These are phyloP conservation scores for Pomacea canaliculata DNA, from an alignment of 2,888 invertebrate genomes.

Conservation along the genomic window DNA sequence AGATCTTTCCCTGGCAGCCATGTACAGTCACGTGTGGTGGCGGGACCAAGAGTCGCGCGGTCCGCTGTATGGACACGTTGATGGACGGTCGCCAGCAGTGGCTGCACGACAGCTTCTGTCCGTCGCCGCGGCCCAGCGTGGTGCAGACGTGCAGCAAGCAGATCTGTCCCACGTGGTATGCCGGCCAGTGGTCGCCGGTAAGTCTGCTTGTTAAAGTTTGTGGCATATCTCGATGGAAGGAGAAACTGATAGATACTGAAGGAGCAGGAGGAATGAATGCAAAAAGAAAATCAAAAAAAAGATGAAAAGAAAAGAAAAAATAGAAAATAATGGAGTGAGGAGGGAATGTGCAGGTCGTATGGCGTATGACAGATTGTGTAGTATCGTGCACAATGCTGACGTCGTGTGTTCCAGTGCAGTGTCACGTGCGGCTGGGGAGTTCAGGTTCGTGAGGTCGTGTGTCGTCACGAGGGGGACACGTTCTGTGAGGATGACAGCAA, in stretches of 20 bases:
- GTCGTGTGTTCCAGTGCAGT: conserved; percentile 39
- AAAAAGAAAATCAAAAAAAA: too few relatives aligned
- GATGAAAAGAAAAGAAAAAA: too few relatives aligned
- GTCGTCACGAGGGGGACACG: conserved; percentile 54
- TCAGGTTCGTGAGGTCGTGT: conserved; percentile 47
- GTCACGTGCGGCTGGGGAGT: conserved; percentile 55
- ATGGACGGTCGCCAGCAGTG: conserved; percentile 82
- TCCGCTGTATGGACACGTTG: conserved; percentile 90
- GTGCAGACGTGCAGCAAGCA: conserved; percentile 87
- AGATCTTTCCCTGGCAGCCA: conserved; percentile 89
- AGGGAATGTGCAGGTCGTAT: too few relatives aligned
- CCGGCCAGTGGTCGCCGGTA: conserved; percentile 66
- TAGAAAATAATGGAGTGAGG: too few relatives aligned
- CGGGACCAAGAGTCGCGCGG: conserved; percentile 83
- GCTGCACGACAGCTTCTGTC: conserved; percentile 81
- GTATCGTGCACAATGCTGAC: not conserved
- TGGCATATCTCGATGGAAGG: not conserved
- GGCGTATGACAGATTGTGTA: too few relatives aligned
- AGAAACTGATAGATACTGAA: too few relatives aligned
- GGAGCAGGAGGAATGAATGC: too few relatives aligned
- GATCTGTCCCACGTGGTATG: conserved; percentile 87
- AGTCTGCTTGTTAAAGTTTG: conserved; percentile 27
- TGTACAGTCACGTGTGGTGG: conserved; percentile 91
- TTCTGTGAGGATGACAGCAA: conserved; percentile 48
- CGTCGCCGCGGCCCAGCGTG: conserved; percentile 80